Evolutionary conservation across 2,113 vertebrate genomes (phyloP).

Genomic region (Leiothrix lutea): DNA sequence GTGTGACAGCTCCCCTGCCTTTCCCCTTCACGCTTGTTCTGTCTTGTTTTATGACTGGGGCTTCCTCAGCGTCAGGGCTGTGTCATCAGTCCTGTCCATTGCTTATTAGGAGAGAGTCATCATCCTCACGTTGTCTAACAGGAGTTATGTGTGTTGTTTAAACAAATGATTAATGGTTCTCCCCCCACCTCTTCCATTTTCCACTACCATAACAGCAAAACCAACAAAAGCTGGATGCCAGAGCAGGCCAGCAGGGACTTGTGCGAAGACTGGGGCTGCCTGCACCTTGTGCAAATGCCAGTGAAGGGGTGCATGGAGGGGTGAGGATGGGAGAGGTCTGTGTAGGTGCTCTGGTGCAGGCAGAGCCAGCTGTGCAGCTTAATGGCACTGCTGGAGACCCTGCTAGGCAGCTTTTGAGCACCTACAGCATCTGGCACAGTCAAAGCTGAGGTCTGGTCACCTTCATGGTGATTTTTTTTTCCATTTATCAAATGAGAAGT

Average conservation of each 20-base stretch:
- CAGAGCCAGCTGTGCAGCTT: background rate
- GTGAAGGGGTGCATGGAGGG: accelerated
- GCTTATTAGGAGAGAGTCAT: background rate
- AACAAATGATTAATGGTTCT: background rate
- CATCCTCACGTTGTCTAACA: background rate
- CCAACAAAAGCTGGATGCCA: background rate
- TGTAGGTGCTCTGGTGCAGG: background rate
- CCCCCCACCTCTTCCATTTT: background rate
- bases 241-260: background rate
- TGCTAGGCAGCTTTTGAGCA: background rate
- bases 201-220: background rate
- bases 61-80: background rate
- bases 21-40: background rate
- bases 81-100: background rate
- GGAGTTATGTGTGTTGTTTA: background rate
- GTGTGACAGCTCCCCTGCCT: background rate
- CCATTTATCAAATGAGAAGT: background rate
- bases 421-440: background rate
- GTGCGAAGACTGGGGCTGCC: background rate
- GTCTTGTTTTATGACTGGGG: background rate
- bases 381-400: background rate
- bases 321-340: background rate
- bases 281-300: background rate
- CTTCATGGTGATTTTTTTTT: background rate
- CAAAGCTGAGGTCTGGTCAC: background rate